These are phyloP conservation scores for Brenthis ino DNA, from an alignment of 2,888 invertebrate genomes.

Conservation along the genomic window DNA sequence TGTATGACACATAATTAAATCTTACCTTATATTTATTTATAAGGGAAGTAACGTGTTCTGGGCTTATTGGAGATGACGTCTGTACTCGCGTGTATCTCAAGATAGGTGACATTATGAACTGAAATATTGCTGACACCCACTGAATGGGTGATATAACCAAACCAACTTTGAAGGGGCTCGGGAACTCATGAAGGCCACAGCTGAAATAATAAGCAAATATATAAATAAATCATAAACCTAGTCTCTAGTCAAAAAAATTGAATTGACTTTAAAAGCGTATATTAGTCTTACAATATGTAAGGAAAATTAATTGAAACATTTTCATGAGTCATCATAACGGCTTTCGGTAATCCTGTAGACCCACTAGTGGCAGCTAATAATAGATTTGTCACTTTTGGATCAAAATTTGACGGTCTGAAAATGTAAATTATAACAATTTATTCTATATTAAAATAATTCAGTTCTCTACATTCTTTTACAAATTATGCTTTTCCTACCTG, in stretches of 20 bases:
- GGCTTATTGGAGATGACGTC: slow-evolving; percentile 43
- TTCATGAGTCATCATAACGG: slow-evolving; percentile 59
- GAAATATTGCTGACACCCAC: slow-evolving; percentile 54
- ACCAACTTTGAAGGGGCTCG: slow-evolving; percentile 46
- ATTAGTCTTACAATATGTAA: slow-evolving; percentile 8
- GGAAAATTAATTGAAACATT: slow-evolving; percentile 41
- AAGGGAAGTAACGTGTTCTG: slow-evolving; percentile 48
- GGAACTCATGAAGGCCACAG: slow-evolving; percentile 32
- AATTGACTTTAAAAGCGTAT: background rate
- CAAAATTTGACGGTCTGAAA: slow-evolving; percentile 56
- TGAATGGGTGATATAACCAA: slow-evolving; percentile 53
- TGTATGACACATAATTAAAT: background rate
- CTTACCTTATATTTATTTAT: slow-evolving; percentile 54
- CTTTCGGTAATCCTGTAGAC: slow-evolving; percentile 65
- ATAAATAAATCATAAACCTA: background rate
- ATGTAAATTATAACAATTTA: slow-evolving; percentile 21
- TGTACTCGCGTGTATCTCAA: slow-evolving; percentile 53
- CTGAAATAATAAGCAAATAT: slow-evolving; percentile 27
- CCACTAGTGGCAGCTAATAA: slow-evolving; percentile 63
- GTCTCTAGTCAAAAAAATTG: too few relatives aligned
- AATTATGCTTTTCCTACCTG: too few relatives aligned
- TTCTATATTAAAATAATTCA: background rate
- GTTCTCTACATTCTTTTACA: too few relatives aligned
- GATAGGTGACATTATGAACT: slow-evolving; percentile 47
- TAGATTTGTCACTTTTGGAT: slow-evolving; percentile 54